phyloP scores from a whole-genome alignment of 2,797 vertebrate species.

The Cichlasoma orientale region DNA sequence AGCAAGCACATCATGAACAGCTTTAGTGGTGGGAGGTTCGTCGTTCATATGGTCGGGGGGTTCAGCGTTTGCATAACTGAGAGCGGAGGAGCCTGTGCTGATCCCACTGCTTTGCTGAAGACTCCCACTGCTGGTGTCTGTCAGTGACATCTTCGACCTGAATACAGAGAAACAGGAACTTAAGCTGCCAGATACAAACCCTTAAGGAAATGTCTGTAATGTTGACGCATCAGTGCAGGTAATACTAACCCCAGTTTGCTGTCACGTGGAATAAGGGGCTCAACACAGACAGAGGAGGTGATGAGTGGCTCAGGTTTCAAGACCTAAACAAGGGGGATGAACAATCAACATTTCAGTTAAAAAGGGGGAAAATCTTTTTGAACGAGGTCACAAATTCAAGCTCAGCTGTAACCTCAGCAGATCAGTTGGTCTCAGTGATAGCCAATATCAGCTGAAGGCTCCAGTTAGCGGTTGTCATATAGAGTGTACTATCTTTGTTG shows the following conservation, averaged over 20 bases:
- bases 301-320: not conserved
- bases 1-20: conserved; percentile 19
- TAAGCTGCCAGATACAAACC: rapidly evolving
- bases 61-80: conserved; percentile 45
- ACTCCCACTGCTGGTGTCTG: conserved; percentile 17
- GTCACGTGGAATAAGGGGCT: not conserved
- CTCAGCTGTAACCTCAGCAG: not conserved
- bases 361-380: not conserved
- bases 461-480: not conserved
- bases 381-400: not conserved
- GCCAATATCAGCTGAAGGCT: not conserved
- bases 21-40: conserved; percentile 10
- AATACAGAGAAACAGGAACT: conserved; percentile 9
- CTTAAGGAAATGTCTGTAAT: not conserved
- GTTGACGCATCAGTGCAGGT: not conserved
- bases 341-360: not conserved
- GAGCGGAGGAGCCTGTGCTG: conserved; percentile 28
- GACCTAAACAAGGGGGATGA: conserved; percentile 30
- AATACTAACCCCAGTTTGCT: conserved; percentile 47
- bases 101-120: conserved; percentile 47
- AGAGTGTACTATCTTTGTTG: not conserved
- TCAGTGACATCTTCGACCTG: conserved; percentile 40
- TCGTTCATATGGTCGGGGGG: conserved; percentile 23
- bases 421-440: not conserved
- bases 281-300: conserved; percentile 24